A percentile compares a stretch with the other conserved stretches of the same genome.
phyloP scores from a whole-genome alignment of 2,113 vertebrate genomes.

The Myocastor coypus region DNA sequence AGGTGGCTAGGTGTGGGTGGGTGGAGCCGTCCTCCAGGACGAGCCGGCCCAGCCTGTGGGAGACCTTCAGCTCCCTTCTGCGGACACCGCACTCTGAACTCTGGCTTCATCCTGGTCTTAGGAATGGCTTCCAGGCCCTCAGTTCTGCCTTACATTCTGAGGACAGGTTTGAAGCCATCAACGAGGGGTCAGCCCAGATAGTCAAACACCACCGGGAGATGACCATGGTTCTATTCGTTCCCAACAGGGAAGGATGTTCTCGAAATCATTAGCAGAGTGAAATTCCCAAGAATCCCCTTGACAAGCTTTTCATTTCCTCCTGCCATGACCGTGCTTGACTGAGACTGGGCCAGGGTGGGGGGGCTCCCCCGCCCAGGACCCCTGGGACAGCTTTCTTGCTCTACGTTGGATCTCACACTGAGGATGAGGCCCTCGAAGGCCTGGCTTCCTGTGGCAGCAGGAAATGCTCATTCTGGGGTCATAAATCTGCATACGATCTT shows the following conservation, averaged over 20 bases:
- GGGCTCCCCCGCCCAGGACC: conserved; percentile 21
- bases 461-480: conserved; percentile 68
- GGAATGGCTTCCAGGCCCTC: not conserved
- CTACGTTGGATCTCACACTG: not conserved
- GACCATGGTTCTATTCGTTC: conserved; percentile 54
- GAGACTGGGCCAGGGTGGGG: conserved; percentile 9
- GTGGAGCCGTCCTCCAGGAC: not conserved
- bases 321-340: conserved; percentile 37
- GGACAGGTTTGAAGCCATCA: not conserved
- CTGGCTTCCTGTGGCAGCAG: conserved; percentile 65
- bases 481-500: conserved; percentile 75
- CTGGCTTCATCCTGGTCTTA: not conserved
- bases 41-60: not conserved
- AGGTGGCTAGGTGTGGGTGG: not conserved
- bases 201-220: conserved; percentile 13
- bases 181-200: not conserved
- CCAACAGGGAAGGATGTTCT: conserved; percentile 58
- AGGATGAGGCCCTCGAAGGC: conserved; percentile 44
- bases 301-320: conserved; percentile 80
- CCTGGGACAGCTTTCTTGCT: conserved; percentile 41
- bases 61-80: not conserved
- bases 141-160: not conserved
- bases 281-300: conserved; percentile 75
- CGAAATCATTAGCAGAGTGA: conserved; percentile 72
- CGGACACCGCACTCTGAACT: not conserved